A percentile compares a stretch with the other conserved stretches of the same genome.
Evolutionary conservation across 1,140 invertebrate species (phyloP).

Genomic region (Tribolium madens): DNA sequence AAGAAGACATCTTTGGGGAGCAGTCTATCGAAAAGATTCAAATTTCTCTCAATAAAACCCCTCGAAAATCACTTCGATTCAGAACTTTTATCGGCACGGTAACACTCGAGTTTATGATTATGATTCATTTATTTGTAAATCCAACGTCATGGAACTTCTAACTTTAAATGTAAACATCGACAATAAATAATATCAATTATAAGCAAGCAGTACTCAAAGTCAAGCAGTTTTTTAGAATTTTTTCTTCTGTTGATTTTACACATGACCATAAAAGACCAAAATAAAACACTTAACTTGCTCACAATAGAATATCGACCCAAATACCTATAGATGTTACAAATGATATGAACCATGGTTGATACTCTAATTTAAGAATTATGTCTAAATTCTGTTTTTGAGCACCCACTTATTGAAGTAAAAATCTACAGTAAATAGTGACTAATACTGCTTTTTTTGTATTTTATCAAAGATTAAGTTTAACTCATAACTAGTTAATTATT

Average conservation of each 20-base stretch:
- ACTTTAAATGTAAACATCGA: constrained; percentile 19
- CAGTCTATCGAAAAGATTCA: too few relatives aligned
- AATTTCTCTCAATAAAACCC: too few relatives aligned
- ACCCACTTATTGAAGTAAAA: not conserved
- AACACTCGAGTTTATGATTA: too few relatives aligned
- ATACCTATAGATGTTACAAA: constrained; percentile 36
- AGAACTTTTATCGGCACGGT: too few relatives aligned
- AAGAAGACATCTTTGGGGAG: too few relatives aligned
- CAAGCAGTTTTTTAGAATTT: not conserved
- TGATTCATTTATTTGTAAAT: constrained; percentile 23
- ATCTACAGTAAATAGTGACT: not conserved
- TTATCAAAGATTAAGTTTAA: not conserved
- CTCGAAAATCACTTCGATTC: too few relatives aligned
- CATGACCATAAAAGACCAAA: constrained; percentile 26
- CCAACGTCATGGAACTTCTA: constrained; percentile 18
- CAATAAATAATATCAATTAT: constrained; percentile 36
- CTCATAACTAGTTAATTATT: too few relatives aligned
- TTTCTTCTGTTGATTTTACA: not conserved
- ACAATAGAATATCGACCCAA: constrained; percentile 38
- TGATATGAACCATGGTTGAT: constrained; percentile 27
- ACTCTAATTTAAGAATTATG: not conserved
- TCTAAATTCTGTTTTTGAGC: not conserved
- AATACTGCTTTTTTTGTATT: not conserved
- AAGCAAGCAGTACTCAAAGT: constrained; percentile 11
- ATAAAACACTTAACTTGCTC: constrained; percentile 36